Percentiles rank a stretch among this genome's conserved stretches.
Conservation (phyloP, 2,888 invertebrate species). For the Merodon equestris region DNA sequence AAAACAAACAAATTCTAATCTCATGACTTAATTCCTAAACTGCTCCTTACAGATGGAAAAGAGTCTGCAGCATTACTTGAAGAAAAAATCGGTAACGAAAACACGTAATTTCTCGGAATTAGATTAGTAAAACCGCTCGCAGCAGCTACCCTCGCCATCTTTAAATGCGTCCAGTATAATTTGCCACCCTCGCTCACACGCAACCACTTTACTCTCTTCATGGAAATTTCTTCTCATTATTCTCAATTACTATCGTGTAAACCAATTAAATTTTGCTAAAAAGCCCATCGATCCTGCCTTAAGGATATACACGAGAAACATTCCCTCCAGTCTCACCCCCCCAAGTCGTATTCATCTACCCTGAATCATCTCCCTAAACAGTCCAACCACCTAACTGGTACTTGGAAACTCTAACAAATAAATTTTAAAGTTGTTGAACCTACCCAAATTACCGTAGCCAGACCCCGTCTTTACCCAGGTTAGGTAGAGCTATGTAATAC, state of each 20-base stretch:
- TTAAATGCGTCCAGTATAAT: too few relatives aligned
- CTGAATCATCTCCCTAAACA: too few relatives aligned
- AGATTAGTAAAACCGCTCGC: slow-evolving; percentile 18
- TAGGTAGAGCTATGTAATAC: too few relatives aligned
- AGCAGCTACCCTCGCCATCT: neutral
- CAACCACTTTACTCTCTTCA: too few relatives aligned
- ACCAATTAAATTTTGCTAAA: slow-evolving; percentile 58
- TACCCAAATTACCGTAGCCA: neutral
- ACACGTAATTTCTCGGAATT: slow-evolving; percentile 33
- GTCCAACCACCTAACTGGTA: neutral
- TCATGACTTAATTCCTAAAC: slow-evolving; percentile 22
- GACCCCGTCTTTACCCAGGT: too few relatives aligned
- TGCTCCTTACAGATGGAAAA: slow-evolving; percentile 53
- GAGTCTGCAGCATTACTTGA: slow-evolving; percentile 61
- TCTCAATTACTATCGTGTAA: slow-evolving; percentile 60
- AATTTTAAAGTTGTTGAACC: slow-evolving; percentile 40
- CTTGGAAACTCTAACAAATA: slow-evolving; percentile 35
- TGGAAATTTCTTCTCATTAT: slow-evolving; percentile 54
- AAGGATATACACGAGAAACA: slow-evolving; percentile 5
- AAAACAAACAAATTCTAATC: slow-evolving; percentile 24
- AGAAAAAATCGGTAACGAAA: slow-evolving; percentile 66
- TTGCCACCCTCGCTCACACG: too few relatives aligned
- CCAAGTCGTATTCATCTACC: neutral
- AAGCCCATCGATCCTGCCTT: slow-evolving; percentile 31
- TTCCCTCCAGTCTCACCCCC: neutral